phyloP scores from a whole-genome alignment of 2,797 vertebrate genomes.

The Crocidura indochinensis region DNA sequence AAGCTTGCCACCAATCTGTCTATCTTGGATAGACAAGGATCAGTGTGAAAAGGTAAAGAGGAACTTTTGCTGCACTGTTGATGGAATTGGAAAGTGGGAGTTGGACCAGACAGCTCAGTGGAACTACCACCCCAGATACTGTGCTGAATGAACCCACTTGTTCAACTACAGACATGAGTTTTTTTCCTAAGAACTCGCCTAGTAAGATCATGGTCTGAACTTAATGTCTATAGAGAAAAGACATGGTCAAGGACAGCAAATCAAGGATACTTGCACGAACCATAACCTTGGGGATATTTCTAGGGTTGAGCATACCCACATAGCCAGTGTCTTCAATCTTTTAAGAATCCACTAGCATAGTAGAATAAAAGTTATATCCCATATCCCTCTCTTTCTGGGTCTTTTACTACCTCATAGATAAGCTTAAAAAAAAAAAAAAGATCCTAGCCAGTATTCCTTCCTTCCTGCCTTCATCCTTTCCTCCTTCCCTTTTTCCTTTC shows the following conservation, averaged over 20 bases:
- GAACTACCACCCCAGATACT: background rate
- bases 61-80: too few species aligned
- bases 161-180: background rate
- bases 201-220: background rate
- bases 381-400: background rate
- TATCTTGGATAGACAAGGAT: background rate
- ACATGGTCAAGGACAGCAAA: background rate
- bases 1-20: background rate
- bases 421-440: background rate
- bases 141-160: background rate
- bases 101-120: background rate
- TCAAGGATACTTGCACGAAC: background rate
- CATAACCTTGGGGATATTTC: accelerated
- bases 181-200: background rate
- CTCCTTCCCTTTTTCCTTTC: too few species aligned
- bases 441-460: too few species aligned
- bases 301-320: too few species aligned
- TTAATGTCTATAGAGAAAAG: too few species aligned
- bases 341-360: accelerated
- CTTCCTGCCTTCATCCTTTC: too few species aligned
- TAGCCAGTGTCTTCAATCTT: background rate
- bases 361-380: accelerated
- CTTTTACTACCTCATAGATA: background rate
- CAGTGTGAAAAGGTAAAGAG: too few species aligned
- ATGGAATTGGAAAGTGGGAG: background rate